Conservation (phyloP, 2,113 vertebrate species). For the Syrrhaptes paradoxus region DNA sequence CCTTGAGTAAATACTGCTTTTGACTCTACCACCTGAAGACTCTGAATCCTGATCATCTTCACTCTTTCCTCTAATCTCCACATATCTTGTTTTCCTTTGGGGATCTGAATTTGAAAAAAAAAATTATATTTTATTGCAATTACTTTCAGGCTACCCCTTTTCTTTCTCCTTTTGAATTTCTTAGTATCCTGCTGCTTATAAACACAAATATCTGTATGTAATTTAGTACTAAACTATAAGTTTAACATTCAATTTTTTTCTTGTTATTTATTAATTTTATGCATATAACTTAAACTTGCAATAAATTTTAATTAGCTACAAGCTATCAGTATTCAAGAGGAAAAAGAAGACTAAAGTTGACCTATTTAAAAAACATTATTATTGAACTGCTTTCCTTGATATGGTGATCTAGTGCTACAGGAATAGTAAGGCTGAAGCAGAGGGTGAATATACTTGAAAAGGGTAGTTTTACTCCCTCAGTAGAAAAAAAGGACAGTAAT, state of each 20-base stretch:
- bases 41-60: neutral
- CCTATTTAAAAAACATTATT: conserved; percentile 46
- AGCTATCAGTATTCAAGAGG: neutral
- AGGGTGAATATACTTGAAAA: conserved; percentile 46
- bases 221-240: neutral
- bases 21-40: neutral
- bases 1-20: neutral
- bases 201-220: neutral
- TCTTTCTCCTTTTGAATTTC: neutral
- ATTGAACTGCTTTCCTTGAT: conserved; percentile 38
- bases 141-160: neutral
- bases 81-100: neutral
- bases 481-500: conserved; percentile 5
- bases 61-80: neutral
- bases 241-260: neutral
- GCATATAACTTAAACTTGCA: neutral
- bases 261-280: neutral
- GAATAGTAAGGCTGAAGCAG: conserved; percentile 20
- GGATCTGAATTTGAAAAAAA: neutral
- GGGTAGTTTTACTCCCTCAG: neutral
- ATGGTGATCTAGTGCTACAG: conserved; percentile 4
- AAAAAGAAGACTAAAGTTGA: conserved; percentile 48
- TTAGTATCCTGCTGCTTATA: neutral
- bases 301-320: neutral
- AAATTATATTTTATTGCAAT: neutral